Evolutionary conservation across 2,797 vertebrate species (phyloP).

Genomic region (Pseudochromis fuscus): DNA sequence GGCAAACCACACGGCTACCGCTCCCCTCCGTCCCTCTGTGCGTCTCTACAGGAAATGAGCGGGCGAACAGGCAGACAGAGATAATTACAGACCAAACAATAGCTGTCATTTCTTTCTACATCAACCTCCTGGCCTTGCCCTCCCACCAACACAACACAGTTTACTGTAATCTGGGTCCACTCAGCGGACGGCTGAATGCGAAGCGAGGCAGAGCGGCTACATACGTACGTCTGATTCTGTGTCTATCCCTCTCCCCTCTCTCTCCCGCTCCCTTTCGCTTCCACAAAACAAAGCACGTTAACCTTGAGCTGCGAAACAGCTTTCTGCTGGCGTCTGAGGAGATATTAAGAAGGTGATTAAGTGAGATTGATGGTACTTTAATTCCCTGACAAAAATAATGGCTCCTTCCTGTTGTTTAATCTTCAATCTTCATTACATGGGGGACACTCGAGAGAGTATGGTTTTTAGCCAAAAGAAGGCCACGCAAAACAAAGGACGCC

Average conservation of each 20-base stretch:
- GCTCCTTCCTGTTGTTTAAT: constrained; percentile 84
- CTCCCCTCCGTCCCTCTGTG: constrained; percentile 23
- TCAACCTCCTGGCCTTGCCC: constrained; percentile 55
- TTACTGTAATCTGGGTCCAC: constrained; percentile 48
- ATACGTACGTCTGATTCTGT: constrained; percentile 37
- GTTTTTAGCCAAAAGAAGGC: constrained; percentile 74
- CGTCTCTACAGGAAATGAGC: constrained; percentile 65
- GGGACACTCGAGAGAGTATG: constrained; percentile 64
- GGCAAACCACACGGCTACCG: constrained; percentile 44
- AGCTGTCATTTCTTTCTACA: constrained; percentile 59
- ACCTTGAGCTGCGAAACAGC: constrained; percentile 84
- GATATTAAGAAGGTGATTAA: constrained; percentile 86
- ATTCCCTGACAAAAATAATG: constrained; percentile 85
- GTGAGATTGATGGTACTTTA: constrained; percentile 86
- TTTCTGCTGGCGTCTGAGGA: constrained; percentile 77
- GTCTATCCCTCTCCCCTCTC: constrained; percentile 23
- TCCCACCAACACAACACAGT: constrained; percentile 35
- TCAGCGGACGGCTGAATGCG: constrained; percentile 39
- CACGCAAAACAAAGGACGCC: constrained; percentile 72
- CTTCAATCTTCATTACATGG: constrained; percentile 86
- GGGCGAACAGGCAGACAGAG: constrained; percentile 60
- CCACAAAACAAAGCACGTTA: constrained; percentile 79
- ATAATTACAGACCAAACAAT: constrained; percentile 75
- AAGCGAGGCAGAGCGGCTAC: constrained; percentile 28
- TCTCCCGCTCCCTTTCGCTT: constrained; percentile 45